Evolutionary conservation across 1,140 invertebrate species (phyloP), one percentile per base, ranked within the genome.

Genomic region (Megalopta genalis): DNA sequence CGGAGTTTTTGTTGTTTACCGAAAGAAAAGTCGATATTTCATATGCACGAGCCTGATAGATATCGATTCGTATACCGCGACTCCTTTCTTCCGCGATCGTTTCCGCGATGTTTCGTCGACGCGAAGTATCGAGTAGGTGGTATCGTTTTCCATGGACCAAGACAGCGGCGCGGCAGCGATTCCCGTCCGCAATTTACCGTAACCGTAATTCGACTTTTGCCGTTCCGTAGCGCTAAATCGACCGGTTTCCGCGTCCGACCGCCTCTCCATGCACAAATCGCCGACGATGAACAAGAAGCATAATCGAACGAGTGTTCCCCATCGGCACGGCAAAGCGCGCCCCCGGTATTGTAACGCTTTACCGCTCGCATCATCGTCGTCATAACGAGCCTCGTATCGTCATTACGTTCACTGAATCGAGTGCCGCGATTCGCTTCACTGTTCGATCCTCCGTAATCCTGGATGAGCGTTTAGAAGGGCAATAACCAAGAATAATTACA

Each of bases 361-460:
- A 49, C 60, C 59, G 66, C 49, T 66, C 37, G 69, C 71, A 69
- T 80, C 83, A 83, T 83, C 77, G 74, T 77, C 54, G 25, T 67
- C 69, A 64, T 85, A 84, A 85, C 83, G 78, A 84, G 84, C 77
- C n/a, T 85, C 68, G 77, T 81, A 84, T 84, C 82, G 72, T 77
- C 83, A 84, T 77, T 84, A 85, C 59, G 72, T 80, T 81, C 68
- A 52, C 59, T 60, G 82, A 68, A 73, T 83, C 62, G 67, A 73
- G 62, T 68, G 37, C 42, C 77, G 42, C 70, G 63, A 72, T 76
- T 64, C 77, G 62, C 63, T 59, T 32, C 37, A 66, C 32, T 64
- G 76, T 70, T 75, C 66, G 70, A 81, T 69, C 52, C 60, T 25
- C 18, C 18, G 62, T 73, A 73, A 78, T 78, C 62, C 62, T 9